phyloP scores from a whole-genome alignment of 2,888 invertebrate species.

The Dusona sp. region DNA sequence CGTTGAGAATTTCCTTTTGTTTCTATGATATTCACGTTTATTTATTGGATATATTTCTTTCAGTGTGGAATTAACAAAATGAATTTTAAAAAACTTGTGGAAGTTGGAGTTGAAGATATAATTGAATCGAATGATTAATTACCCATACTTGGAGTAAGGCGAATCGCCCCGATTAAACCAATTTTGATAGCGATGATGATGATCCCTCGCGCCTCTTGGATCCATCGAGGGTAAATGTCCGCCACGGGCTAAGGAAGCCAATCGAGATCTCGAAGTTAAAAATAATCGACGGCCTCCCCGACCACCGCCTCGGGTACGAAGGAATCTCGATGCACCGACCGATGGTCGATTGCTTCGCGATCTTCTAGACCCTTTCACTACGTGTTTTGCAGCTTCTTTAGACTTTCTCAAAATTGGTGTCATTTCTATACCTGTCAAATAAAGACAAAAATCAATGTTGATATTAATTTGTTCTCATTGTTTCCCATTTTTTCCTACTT shows the following conservation, averaged over 20 bases:
- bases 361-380: slow-evolving; percentile 86
- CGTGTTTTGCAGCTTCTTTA: slow-evolving; percentile 91
- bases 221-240: slow-evolving; percentile 78
- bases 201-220: slow-evolving; percentile 80
- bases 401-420: slow-evolving; percentile 94
- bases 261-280: slow-evolving; percentile 88
- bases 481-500: not conserved
- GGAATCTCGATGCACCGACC: slow-evolving; percentile 77
- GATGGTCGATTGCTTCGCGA: slow-evolving; percentile 84
- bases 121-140: slow-evolving; percentile 18
- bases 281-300: slow-evolving; percentile 87
- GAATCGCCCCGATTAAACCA: slow-evolving; percentile 83
- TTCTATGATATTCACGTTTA: too few relatives aligned
- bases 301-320: slow-evolving; percentile 80
- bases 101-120: not conserved
- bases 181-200: slow-evolving; percentile 80
- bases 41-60: too few relatives aligned
- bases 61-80: too few relatives aligned
- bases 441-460: not conserved
- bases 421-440: slow-evolving; percentile 89
- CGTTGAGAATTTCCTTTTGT: too few relatives aligned
- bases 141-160: slow-evolving; percentile 81
- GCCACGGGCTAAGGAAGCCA: slow-evolving; percentile 84
- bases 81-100: not conserved
- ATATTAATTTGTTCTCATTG: too few relatives aligned